Percentiles rank a stretch among this genome's conserved stretches.
Evolutionary conservation across 2,888 invertebrate genomes (phyloP).

Genomic region (Eutolmus rufibarbis): DNA sequence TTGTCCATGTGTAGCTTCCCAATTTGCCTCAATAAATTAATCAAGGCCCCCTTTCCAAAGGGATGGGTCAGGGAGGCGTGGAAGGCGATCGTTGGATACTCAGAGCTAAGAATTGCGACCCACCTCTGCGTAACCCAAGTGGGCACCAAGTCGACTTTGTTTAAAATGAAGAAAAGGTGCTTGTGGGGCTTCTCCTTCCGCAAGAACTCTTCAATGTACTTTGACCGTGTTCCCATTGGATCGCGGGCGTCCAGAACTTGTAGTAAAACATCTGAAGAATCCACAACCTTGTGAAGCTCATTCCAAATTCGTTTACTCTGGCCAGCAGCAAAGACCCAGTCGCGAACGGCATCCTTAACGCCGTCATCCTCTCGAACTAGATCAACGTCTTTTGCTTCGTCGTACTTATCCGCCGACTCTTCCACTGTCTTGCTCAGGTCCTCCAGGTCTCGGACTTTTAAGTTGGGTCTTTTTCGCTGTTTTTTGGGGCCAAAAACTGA

Average conservation of each 20-base stretch:
- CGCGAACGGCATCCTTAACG: conserved; percentile 80
- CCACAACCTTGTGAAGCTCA: conserved; percentile 98
- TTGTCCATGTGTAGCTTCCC: conserved; percentile 94
- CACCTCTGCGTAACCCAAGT: conserved; percentile 98
- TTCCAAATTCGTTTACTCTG: conserved; percentile 99
- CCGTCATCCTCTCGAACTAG: conserved; percentile 83
- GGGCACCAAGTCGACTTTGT: conserved; percentile 96
- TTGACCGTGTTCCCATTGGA: conserved; percentile 94
- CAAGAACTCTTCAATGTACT: conserved; percentile 90
- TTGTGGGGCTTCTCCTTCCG: conserved; percentile 96
- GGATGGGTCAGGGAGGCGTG: conserved; percentile 98
- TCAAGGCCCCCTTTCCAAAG: conserved; percentile 96
- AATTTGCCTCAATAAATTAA: conserved; percentile 94
- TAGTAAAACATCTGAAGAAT: conserved; percentile 96
- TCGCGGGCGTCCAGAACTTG: conserved; percentile 97
- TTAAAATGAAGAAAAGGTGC: conserved; percentile 94
- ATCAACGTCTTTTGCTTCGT: conserved; percentile 82
- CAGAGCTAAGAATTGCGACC: conserved; percentile 92
- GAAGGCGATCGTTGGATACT: conserved; percentile 98
- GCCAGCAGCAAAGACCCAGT: conserved; percentile 95
- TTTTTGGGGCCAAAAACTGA: conserved; percentile 96
- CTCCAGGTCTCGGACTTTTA: conserved; percentile 77
- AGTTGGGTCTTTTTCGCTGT: conserved; percentile 87
- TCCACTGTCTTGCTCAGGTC: conserved; percentile 78
- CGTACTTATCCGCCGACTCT: conserved; percentile 78